phyloP scores from a whole-genome alignment of 2,797 vertebrate genomes.

The Podargus strigoides region DNA sequence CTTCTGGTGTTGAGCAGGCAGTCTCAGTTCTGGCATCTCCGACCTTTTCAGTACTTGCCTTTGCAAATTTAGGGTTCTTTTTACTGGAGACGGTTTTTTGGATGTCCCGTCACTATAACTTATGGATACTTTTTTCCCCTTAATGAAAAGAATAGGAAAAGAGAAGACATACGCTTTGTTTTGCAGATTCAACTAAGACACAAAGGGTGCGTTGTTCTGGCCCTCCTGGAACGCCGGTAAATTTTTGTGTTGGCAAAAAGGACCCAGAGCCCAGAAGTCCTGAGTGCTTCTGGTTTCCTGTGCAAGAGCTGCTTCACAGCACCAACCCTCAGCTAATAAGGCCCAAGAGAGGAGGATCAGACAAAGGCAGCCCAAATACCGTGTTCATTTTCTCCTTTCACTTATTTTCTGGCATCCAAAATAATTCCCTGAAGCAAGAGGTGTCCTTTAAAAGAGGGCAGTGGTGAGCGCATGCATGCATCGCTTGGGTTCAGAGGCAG shows the following conservation, averaged over 20 bases:
- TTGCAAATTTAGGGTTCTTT: not conserved
- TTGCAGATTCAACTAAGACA: not conserved
- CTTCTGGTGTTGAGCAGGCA: not conserved
- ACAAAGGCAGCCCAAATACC: not conserved
- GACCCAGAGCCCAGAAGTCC: not conserved
- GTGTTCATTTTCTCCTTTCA: not conserved
- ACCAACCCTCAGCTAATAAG: not conserved
- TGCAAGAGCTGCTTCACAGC: not conserved
- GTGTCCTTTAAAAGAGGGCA: not conserved
- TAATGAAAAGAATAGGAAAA: not conserved
- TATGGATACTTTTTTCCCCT: not conserved
- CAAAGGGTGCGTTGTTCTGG: conserved; percentile 20
- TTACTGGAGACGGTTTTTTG: not conserved
- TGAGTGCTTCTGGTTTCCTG: not conserved
- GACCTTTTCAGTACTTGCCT: not conserved
- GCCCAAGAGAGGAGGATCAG: not conserved
- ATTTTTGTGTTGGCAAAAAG: not conserved
- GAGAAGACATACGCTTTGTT: not conserved
- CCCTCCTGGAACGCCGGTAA: not conserved
- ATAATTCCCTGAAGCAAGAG: not conserved
- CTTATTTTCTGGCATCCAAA: not conserved
- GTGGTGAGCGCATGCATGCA: not conserved
- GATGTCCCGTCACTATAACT: not conserved
- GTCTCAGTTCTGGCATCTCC: not conserved
- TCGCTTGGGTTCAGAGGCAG: not conserved